Evolutionary conservation across 2,888 invertebrate species (phyloP).

Genomic region (Frankliniella intonsa): DNA sequence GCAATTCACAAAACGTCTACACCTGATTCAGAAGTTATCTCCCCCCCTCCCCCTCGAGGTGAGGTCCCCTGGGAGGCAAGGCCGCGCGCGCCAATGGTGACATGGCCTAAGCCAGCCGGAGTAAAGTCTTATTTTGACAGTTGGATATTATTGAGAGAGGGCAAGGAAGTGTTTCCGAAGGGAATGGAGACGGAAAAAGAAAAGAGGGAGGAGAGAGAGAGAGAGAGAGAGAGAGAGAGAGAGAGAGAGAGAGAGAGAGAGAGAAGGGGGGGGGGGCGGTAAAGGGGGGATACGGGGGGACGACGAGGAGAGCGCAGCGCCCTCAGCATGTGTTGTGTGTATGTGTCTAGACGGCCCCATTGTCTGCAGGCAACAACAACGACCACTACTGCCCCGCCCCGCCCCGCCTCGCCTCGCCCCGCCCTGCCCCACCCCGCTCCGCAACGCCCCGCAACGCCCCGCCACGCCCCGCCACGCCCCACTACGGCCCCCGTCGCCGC

Average conservation of each 20-base stretch:
- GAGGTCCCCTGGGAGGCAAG: too few species aligned
- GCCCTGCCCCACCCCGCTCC: neutral
- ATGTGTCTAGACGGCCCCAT: slow-evolving; percentile 18
- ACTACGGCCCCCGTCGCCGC: neutral
- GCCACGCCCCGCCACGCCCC: neutral
- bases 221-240: neutral
- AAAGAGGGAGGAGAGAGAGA: neutral
- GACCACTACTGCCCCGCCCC: neutral
- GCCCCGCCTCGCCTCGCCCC: neutral
- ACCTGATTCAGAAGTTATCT: too few species aligned
- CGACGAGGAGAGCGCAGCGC: neutral
- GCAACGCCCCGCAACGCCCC: neutral
- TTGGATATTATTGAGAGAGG: neutral
- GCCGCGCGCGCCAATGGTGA: too few species aligned
- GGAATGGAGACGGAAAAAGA: too few species aligned
- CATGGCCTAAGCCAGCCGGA: too few species aligned
- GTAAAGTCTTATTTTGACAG: too few species aligned
- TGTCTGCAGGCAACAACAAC: slow-evolving; percentile 21
- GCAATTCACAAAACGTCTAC: too few species aligned
- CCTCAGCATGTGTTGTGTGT: slow-evolving; percentile 11
- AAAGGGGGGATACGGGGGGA: neutral
- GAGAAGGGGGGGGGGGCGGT: neutral
- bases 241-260: neutral
- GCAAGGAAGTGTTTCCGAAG: too few species aligned
- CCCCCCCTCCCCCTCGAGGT: too few species aligned